phyloP scores from a whole-genome alignment of 2,113 vertebrate genomes.

The Psophia crepitans region DNA sequence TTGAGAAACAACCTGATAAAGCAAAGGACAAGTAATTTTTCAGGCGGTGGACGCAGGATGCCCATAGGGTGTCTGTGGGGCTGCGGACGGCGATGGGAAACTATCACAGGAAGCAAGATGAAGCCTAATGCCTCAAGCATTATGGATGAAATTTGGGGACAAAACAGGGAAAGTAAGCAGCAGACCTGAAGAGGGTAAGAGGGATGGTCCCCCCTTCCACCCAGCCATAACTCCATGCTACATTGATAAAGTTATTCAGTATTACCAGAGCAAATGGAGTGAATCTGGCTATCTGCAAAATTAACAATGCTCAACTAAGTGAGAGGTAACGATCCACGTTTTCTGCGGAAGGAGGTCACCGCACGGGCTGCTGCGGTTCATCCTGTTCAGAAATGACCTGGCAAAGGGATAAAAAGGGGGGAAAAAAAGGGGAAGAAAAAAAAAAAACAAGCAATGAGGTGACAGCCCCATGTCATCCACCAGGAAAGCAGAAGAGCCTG shows the following conservation, averaged over 20 bases:
- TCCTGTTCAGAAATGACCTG: not conserved
- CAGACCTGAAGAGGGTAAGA: accelerated
- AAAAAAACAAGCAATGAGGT: not conserved
- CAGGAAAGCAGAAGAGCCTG: not conserved
- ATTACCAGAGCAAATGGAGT: not conserved
- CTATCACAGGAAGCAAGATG: not conserved
- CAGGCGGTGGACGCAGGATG: not conserved
- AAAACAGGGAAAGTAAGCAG: not conserved
- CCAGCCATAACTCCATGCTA: not conserved
- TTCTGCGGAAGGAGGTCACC: not conserved
- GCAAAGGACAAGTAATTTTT: not conserved
- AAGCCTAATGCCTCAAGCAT: not conserved
- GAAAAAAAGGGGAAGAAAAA: no score
- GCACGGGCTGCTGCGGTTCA: not conserved
- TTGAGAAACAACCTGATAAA: not conserved
- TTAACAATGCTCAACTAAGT: not conserved
- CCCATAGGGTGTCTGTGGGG: accelerated
- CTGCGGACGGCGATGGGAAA: accelerated
- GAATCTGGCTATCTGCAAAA: not conserved
- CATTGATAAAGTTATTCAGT: not conserved
- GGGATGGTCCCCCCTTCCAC: not conserved
- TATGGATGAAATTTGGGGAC: not conserved
- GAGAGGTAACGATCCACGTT: not conserved
- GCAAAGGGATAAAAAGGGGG: not conserved
- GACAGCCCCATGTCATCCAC: not conserved